Evolutionary conservation across 2,888 invertebrate genomes (phyloP).

Genomic region (Drosophila cognata): DNA sequence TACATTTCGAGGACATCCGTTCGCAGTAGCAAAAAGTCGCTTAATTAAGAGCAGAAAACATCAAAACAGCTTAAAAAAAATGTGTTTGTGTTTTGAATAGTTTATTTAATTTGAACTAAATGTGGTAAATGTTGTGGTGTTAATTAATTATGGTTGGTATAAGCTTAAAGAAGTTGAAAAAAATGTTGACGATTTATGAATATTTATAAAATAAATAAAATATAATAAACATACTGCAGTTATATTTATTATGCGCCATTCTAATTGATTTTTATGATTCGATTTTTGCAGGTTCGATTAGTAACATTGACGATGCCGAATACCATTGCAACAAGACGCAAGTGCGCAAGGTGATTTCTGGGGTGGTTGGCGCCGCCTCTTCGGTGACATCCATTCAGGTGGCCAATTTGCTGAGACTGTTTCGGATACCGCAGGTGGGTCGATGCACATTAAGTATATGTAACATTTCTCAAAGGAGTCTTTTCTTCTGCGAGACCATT

Average conservation of each 20-base stretch:
- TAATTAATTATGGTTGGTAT: no score
- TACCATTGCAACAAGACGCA: conserved; percentile 93
- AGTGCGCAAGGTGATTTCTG: conserved; percentile 94
- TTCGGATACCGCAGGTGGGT: conserved; percentile 92
- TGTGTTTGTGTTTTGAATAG: conserved; percentile 10
- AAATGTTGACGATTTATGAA: background rate
- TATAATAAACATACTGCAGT: background rate
- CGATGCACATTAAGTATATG: conserved; percentile 4
- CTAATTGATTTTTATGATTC: background rate
- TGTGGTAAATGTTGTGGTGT: background rate
- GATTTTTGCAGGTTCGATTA: conserved; percentile 92
- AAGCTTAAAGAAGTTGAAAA: background rate
- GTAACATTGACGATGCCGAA: conserved; percentile 96
- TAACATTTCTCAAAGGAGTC: background rate
- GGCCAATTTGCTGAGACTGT: conserved; percentile 94
- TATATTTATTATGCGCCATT: background rate
- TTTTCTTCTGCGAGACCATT: background rate
- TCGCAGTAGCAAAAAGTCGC: conserved; percentile 21
- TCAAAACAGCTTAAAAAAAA: conserved; percentile 1
- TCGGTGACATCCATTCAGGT: conserved; percentile 98
- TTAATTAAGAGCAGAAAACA: conserved; percentile 32
- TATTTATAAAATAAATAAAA: no score
- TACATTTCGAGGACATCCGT: conserved; percentile 14
- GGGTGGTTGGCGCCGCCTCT: conserved; percentile 95
- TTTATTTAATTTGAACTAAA: background rate